These are phyloP conservation scores for Tragelaphus strepsiceros DNA, from an alignment of 2,113 vertebrate species.

Conservation along the genomic window DNA sequence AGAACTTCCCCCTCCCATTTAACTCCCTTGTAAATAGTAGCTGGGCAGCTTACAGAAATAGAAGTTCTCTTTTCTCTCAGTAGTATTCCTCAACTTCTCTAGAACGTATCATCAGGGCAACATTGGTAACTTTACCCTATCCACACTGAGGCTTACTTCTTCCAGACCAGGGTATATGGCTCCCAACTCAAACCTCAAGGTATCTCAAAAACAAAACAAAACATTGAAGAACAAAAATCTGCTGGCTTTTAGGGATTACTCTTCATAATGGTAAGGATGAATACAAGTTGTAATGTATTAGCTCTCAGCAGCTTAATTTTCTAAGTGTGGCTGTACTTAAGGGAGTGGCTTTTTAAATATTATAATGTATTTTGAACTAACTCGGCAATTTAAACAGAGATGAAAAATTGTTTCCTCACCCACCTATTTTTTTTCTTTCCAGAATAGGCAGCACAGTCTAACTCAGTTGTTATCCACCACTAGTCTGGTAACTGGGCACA, in stretches of 20 bases:
- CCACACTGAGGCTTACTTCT: neutral
- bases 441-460: neutral
- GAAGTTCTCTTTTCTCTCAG: neutral
- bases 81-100: neutral
- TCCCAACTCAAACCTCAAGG: neutral
- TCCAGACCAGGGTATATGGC: neutral
- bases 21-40: neutral
- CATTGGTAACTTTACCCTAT: neutral
- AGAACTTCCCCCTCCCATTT: neutral
- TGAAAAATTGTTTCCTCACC: neutral
- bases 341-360: neutral
- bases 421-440: neutral
- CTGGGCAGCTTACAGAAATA: neutral
- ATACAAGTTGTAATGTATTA: neutral
- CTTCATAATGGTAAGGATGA: neutral
- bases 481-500: neutral
- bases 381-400: neutral
- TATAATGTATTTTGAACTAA: neutral
- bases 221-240: neutral
- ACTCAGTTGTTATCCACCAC: neutral
- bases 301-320: neutral
- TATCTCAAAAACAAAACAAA: neutral
- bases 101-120: neutral
- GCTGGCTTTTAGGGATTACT: neutral
- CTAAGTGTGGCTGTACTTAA: neutral